Base-by-base conservation (phyloP, 2,797 vertebrate species). In the Amazonetta brasiliensis region DNA sequence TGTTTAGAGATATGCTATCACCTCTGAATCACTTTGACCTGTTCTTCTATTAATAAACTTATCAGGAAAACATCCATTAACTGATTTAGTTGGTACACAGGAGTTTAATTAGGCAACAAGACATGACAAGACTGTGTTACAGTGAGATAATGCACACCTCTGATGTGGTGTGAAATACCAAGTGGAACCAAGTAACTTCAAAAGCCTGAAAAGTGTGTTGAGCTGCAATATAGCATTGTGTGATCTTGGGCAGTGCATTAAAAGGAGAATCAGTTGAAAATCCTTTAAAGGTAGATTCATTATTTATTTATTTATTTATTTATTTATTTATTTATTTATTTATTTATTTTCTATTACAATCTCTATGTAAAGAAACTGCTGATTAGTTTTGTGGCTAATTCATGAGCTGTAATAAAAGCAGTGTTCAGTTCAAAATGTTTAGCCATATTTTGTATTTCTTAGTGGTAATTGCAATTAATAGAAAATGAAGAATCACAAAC, bases 31-130 rank as follows among this genome's bases (percentile, higher is more conserved):
- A 43, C 50, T 84, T 87, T 87, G 59, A 82, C 52, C 75, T 78
- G 18, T 63, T 67, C 62, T 93, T 89, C 74, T 90, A 43, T 89
- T 89, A 94, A 93, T 90, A 95, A 91, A 44, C 91, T 95, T 94
- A 96, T 91, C 96, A 90, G 79, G 56, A 67, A 91, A 94, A 92
- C 83, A 90, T 82, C 66, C 72, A 66, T 94, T 94, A 76, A 69
- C 93, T 92, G 91, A 84, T 94, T 82, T 89, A 87, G 78, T 83
- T 96, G 81, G 72, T 83, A 73, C 81, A 67, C 60, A 71, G 90
- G 67, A 91, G 43, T 77, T 95, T 94, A 95, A 95, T 97, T 95
- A 94, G 92, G 82, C 95, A 94, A 94, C 2, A 28, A 97, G 82
- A 85, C 83, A 71, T 22, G 74, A 77, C 69, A 95, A 50, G 76